Conservation (phyloP, 2,113 vertebrate species). For the Pollimyrus isidori region DNA sequence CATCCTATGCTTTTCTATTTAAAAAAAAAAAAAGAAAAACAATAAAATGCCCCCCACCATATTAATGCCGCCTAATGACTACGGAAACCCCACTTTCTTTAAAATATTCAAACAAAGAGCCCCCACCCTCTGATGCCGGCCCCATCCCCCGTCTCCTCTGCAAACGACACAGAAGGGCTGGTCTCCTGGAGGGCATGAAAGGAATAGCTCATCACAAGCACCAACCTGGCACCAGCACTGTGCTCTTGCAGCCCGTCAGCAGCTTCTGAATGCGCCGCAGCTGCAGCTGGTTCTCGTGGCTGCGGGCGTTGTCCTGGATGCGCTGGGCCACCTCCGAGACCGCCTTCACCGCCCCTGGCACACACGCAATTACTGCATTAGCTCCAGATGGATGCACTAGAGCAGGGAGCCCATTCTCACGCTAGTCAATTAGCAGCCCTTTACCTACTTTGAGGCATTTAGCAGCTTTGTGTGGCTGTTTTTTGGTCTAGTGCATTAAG, state of each 20-base stretch:
- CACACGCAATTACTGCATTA: constrained; percentile 4
- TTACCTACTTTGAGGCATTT: background rate
- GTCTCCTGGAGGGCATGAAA: constrained; percentile 66
- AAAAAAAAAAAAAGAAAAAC: background rate
- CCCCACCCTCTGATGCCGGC: constrained; percentile 18
- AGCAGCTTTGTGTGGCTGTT: background rate
- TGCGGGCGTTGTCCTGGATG: constrained; percentile 60
- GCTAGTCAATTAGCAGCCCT: constrained; percentile 1
- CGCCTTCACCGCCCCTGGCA: constrained; percentile 52
- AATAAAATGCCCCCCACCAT: background rate
- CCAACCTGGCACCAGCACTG: constrained; percentile 80
- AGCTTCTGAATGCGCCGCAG: constrained; percentile 75
- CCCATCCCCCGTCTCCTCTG: constrained; percentile 20
- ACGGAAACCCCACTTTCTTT: constrained; percentile 11
- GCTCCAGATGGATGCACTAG: background rate
- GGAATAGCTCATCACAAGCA: constrained; percentile 80
- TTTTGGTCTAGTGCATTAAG: background rate
- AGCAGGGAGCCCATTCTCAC: background rate
- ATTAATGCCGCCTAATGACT: background rate
- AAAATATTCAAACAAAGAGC: constrained; percentile 12
- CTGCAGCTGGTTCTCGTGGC: constrained; percentile 77
- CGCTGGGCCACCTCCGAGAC: constrained; percentile 57
- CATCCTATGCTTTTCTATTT: background rate
- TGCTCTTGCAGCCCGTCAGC: constrained; percentile 78
- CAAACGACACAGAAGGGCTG: constrained; percentile 39